Conservation (phyloP, 2,797 vertebrate species). For the Catostomus latipinnis region DNA sequence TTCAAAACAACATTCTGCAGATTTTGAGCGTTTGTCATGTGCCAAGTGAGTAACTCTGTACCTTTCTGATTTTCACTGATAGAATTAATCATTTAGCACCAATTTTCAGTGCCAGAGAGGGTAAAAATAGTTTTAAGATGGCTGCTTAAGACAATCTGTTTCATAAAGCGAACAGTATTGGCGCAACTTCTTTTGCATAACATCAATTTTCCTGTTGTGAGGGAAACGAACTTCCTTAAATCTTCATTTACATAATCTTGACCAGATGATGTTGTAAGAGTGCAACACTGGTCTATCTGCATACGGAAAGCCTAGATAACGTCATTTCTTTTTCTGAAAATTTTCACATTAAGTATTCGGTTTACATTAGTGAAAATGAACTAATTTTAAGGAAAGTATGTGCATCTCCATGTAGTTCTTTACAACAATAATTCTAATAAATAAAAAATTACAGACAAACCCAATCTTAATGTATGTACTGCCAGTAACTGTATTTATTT, state of each 20-base stretch:
- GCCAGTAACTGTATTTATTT: neutral
- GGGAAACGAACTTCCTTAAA: slow-evolving; percentile 27
- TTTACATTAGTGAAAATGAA: neutral
- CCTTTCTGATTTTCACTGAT: too few relatives aligned
- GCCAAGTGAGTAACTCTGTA: slow-evolving; percentile 87
- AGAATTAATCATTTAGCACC: too few relatives aligned
- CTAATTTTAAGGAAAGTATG: neutral
- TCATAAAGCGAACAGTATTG: neutral
- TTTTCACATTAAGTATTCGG: neutral
- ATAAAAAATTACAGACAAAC: neutral
- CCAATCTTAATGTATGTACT: neutral
- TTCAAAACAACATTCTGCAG: slow-evolving; percentile 60
- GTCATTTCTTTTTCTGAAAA: neutral
- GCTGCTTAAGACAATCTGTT: neutral
- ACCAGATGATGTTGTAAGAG: slow-evolving; percentile 1
- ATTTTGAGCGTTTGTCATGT: slow-evolving; percentile 88
- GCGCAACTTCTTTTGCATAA: slow-evolving; percentile 19
- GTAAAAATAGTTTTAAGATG: too few relatives aligned
- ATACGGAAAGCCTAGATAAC: neutral
- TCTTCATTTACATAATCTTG: slow-evolving; percentile 5
- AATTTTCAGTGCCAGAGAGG: too few relatives aligned
- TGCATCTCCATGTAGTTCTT: too few relatives aligned
- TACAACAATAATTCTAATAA: too few relatives aligned
- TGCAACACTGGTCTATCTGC: neutral
- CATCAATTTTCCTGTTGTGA: neutral